A percentile compares a stretch with the other conserved stretches of the same genome.
Conservation (phyloP, 2,888 invertebrate genomes). For the Ormyrus labotus region DNA sequence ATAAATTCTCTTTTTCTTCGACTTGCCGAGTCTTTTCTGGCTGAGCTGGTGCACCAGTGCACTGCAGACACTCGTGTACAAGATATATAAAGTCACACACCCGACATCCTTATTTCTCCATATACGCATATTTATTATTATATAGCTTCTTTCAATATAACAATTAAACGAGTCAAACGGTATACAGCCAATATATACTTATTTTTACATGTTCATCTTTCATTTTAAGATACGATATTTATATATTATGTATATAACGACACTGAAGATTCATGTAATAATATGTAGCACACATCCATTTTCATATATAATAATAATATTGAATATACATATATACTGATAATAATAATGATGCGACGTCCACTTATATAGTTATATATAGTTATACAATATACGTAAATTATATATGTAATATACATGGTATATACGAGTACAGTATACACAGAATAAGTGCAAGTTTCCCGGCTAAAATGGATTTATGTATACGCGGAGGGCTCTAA, state of each 20-base stretch:
- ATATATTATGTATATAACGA: conserved; percentile 61
- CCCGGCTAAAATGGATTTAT: conserved; percentile 62
- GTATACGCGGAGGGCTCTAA: conserved; percentile 59
- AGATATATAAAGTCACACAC: conserved; percentile 20
- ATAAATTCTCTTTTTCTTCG: conserved; percentile 19
- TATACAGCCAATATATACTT: conserved; percentile 65
- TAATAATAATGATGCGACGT: conserved; percentile 63
- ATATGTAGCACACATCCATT: conserved; percentile 70
- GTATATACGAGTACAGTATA: conserved; percentile 64
- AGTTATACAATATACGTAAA: conserved; percentile 50
- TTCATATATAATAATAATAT: conserved; percentile 46
- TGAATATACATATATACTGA: conserved; percentile 30
- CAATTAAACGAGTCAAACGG: conserved; percentile 59
- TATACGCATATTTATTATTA: conserved; percentile 9
- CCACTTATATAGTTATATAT: conserved; percentile 58
- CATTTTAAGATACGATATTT: conserved; percentile 59
- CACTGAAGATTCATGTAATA: conserved; percentile 71
- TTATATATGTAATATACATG: conserved; percentile 41
- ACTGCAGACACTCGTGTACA: conserved; percentile 11
- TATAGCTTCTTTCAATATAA: conserved; percentile 49
- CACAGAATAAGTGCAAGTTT: conserved; percentile 68
- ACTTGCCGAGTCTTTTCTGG: conserved; percentile 16
- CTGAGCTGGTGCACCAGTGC: conserved; percentile 32
- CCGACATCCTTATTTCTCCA: conserved; percentile 25
- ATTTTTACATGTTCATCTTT: conserved; percentile 48